These are phyloP conservation scores for Eciton burchellii DNA, from an alignment of 1,140 invertebrate genomes.

Conservation along the genomic window DNA sequence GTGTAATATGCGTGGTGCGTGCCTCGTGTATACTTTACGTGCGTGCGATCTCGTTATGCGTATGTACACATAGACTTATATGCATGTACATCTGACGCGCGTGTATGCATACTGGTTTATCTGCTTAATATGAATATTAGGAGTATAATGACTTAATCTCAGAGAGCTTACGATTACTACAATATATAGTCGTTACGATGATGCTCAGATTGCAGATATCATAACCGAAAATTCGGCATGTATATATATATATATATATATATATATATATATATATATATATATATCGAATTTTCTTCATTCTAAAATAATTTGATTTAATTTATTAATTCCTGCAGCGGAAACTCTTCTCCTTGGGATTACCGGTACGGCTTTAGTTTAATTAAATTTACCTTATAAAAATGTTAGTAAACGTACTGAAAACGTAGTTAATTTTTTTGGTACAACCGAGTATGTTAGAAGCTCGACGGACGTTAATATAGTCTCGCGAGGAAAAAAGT, in stretches of 20 bases:
- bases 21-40: slow-evolving; percentile 7
- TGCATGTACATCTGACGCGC: slow-evolving; percentile 1
- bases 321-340: slow-evolving; percentile 7
- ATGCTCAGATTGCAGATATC: no score
- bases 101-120: slow-evolving; percentile 15
- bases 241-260: no score
- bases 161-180: slow-evolving; percentile 32
- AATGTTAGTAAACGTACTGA: no score
- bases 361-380: no score
- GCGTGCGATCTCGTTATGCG: slow-evolving; percentile 15
- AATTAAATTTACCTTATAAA: background rate
- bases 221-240: no score
- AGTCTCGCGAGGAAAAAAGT: background rate
- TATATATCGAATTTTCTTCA: slow-evolving; percentile 9
- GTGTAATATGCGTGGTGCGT: no score
- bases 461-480: background rate
- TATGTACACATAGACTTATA: background rate
- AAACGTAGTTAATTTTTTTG: no score
- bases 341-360: background rate
- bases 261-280: no score
- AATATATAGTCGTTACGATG: slow-evolving; percentile 11
- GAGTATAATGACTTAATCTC: slow-evolving; percentile 34
- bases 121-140: slow-evolving; percentile 29
- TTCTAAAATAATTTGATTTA: slow-evolving; percentile 16
- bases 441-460: background rate